Evolutionary conservation across 2,888 invertebrate genomes (phyloP).

Genomic region (Bibio marci): DNA sequence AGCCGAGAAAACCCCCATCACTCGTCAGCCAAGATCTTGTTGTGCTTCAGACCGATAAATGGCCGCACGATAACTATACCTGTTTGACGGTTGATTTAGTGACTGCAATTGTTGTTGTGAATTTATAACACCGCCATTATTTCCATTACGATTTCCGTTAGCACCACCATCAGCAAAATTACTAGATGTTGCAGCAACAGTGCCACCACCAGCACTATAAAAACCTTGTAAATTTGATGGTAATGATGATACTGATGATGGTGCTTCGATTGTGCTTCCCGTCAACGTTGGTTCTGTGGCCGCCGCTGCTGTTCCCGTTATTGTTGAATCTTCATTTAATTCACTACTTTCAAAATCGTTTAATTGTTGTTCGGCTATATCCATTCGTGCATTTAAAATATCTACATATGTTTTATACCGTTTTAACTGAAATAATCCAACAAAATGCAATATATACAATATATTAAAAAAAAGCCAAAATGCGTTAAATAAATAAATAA

Average conservation of each 20-base stretch:
- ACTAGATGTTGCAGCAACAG: no score
- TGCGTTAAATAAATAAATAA: neutral
- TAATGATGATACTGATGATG: constrained; percentile 21
- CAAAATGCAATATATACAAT: constrained; percentile 3
- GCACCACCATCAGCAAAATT: constrained; percentile 1
- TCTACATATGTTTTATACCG: constrained; percentile 69
- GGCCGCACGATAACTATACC: constrained; percentile 52
- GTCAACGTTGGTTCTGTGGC: constrained; percentile 24
- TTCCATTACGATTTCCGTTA: constrained; percentile 16
- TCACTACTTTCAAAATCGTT: constrained; percentile 26
- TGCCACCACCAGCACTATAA: neutral
- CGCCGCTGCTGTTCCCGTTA: constrained; percentile 27
- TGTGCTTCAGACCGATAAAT: constrained; percentile 45
- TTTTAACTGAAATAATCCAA: constrained; percentile 48
- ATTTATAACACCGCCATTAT: constrained; percentile 27
- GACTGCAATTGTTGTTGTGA: constrained; percentile 10
- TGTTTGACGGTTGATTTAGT: constrained; percentile 31
- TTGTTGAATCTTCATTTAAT: constrained; percentile 36
- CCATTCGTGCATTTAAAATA: constrained; percentile 50
- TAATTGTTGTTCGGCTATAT: constrained; percentile 22
- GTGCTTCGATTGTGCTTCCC: constrained; percentile 28
- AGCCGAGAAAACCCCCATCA: constrained; percentile 68
- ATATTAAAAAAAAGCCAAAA: constrained; percentile 1
- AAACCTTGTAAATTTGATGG: no score
- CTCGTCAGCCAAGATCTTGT: constrained; percentile 60